phyloP scores from a whole-genome alignment of 2,113 vertebrate genomes.

The Pelobates fuscus region DNA sequence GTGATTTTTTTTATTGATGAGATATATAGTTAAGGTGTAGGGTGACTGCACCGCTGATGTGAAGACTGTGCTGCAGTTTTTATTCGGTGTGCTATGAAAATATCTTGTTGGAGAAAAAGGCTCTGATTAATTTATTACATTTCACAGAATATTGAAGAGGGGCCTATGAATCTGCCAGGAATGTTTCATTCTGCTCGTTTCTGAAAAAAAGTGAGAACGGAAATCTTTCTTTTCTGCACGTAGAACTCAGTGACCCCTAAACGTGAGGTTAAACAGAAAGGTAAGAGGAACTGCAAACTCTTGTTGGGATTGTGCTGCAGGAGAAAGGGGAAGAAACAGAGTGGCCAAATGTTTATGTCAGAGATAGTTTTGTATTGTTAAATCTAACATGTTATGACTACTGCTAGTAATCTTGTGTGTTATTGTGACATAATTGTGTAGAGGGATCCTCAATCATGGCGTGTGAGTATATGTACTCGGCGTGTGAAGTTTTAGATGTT shows the following conservation, averaged over 20 bases:
- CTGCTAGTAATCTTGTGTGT: no score
- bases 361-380: no score
- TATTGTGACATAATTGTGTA: no score
- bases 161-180: not conserved
- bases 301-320: no score
- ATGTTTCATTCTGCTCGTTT: not conserved
- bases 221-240: not conserved
- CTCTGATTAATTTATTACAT: not conserved
- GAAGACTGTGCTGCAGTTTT: not conserved
- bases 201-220: not conserved
- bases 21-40: conserved; percentile 1
- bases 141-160: not conserved
- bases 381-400: no score
- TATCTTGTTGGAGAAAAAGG: not conserved
- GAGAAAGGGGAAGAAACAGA: no score
- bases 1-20: conserved; percentile 15
- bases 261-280: not conserved
- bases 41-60: not conserved
- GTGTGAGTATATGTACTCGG: no score
- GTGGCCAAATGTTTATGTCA: no score
- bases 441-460: no score
- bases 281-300: no score
- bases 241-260: not conserved
- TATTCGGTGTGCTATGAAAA: not conserved
- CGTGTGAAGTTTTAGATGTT: no score